Evolutionary conservation across 1,140 invertebrate genomes (phyloP), one percentile per base, ranked within the genome.

Genomic region (Schlechtendalia chinensis): DNA sequence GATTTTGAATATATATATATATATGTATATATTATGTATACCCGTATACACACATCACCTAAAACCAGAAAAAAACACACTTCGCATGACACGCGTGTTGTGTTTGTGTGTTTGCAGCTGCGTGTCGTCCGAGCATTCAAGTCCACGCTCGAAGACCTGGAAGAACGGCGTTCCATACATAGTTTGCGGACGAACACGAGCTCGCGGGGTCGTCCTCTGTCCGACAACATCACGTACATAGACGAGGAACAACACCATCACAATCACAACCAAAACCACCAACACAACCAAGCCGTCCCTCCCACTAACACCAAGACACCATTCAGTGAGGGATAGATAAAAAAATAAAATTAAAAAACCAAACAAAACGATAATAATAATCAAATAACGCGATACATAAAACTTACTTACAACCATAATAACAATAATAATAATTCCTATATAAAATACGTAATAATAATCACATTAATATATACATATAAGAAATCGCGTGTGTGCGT

Each of bases 51-150:
- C 53, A 45, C 72, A 72, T 72, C 69, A 54, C 72, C 54, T 61
- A 59, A 79, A 79, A 61, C 58, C 24, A 79, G 58, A 61, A 24
- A 79, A 79, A 47, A 61, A 79, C 75, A 79, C 75, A 79, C 75
- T 79, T 79, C 75, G 75, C 75, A 79, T 79, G 75, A 79, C 75
- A 79, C 75, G 75, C 75, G 74, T 79, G 71, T 82, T 72, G 56
- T 63, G 63, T 54, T 82, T 58, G 77, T 82, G 82, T 82, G 79
- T 90, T 92, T 95, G 90, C 95, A 99, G 97, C 93, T 99, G 90
- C 95, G 98, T 89, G 98, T 99, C 89, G 97, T 99, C 89, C 94
- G 97, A 90, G 98, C 97, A 87, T 99, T 99, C 95, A 98, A 96
- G 90, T 98, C 96, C 86, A 98, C 94, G 86, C 90, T 99, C 90